phyloP scores from a whole-genome alignment of 2,113 vertebrate genomes.

The Oncorhynchus clarkii region DNA sequence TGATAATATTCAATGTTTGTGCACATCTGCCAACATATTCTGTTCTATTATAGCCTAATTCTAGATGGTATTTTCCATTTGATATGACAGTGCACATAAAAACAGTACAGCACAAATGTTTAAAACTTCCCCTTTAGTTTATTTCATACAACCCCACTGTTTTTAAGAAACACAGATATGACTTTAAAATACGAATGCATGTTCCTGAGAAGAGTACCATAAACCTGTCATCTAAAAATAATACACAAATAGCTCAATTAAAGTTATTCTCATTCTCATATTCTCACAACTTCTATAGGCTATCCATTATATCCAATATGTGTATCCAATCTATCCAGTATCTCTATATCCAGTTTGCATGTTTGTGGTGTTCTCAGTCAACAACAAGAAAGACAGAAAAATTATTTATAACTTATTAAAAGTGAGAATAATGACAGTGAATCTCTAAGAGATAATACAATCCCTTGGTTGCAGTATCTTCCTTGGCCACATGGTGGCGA shows the following conservation, averaged over 20 bases:
- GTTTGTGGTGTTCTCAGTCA: conserved; percentile 35
- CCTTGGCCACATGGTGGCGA: conserved; percentile 58
- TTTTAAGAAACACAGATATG: conserved; percentile 40
- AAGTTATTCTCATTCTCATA: conserved; percentile 30
- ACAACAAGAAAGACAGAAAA: conserved; percentile 39
- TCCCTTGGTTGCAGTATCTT: conserved; percentile 44
- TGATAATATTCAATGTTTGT: no score
- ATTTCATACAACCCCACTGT: conserved; percentile 51
- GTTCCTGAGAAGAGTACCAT: conserved; percentile 36
- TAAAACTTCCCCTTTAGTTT: conserved; percentile 49
- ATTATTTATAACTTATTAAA: conserved; percentile 37
- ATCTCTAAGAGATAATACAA: conserved; percentile 25
- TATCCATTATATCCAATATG: no score
- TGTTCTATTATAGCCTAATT: no score
- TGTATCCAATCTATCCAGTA: no score
- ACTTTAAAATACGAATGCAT: conserved; percentile 36
- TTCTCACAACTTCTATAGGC: conserved; percentile 25
- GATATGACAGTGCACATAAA: not conserved
- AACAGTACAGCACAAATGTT: not conserved
- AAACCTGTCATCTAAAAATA: conserved; percentile 44
- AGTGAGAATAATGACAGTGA: conserved; percentile 41
- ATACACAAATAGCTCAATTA: conserved; percentile 48
- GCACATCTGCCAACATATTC: no score
- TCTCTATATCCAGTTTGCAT: conserved; percentile 24
- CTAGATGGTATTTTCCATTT: no score